These are phyloP conservation scores for Carcharodon carcharias DNA, from an alignment of 2,797 vertebrate species.

Conservation along the genomic window DNA sequence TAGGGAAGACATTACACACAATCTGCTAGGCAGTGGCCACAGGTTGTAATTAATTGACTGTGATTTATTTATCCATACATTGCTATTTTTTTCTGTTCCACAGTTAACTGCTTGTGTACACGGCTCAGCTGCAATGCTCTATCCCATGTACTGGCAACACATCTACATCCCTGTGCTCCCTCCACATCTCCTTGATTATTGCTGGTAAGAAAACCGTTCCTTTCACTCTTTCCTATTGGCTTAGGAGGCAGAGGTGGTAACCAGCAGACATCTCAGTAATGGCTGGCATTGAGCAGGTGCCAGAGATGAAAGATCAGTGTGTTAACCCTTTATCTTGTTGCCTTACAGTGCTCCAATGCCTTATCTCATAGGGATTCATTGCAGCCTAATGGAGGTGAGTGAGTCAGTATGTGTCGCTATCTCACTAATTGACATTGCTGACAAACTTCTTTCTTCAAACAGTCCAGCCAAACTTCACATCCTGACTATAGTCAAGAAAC, in stretches of 20 bases:
- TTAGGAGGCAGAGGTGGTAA: not conserved
- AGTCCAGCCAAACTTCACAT: not conserved
- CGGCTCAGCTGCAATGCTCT: slow-evolving; percentile 68
- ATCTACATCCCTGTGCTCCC: slow-evolving; percentile 85
- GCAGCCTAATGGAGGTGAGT: slow-evolving; percentile 75
- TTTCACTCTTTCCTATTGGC: not conserved
- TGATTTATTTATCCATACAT: not conserved
- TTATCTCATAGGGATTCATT: slow-evolving; percentile 83
- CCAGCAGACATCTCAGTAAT: not conserved
- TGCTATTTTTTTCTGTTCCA: not conserved
- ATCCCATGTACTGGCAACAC: slow-evolving; percentile 89
- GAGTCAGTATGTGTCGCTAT: not conserved
- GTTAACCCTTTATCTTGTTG: not conserved
- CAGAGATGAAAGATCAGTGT: not conserved
- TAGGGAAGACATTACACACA: not conserved
- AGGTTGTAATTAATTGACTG: not conserved
- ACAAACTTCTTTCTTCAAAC: not conserved
- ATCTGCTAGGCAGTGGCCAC: not conserved
- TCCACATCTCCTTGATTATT: slow-evolving; percentile 80
- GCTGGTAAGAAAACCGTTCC: slow-evolving; percentile 59
- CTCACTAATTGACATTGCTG: not conserved
- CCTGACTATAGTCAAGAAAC: not conserved
- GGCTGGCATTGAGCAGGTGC: not conserved
- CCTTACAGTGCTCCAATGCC: slow-evolving; percentile 79
- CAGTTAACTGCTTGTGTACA: slow-evolving; percentile 71